Evolutionary conservation across 2,797 vertebrate species (phyloP), one percentile per base, ranked within the genome.

Genomic region (Schizopygopsis pylzovi): DNA sequence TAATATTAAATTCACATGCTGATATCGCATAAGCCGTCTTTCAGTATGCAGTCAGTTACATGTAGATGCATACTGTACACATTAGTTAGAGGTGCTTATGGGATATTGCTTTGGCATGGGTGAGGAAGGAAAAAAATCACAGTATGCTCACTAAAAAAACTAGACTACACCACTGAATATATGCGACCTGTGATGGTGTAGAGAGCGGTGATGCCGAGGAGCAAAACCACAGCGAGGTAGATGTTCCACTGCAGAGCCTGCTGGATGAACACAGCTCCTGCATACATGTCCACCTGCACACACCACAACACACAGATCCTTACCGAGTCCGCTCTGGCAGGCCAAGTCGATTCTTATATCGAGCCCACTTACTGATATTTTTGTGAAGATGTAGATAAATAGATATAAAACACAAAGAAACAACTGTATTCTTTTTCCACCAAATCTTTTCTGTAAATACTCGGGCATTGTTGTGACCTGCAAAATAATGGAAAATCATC

Each of bases 381-480:
- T 99, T 90, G 98, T 99, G 93, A 99, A 99, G 92, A 99, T 97
- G 85, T 99, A 99, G 93, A 99, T 98, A 79, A 99, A 98, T 90
- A 99, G 91, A 89, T 96, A 99, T 90, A 99, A 94, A 86, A 97
- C 83, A 0, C 98, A 95, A 73, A 99, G 94, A 83, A 95, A 98
- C 79, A 98, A 89, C 89, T 97, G 96, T 2, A 97, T 98, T 87
- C 98, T 96, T 93, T 92, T 96, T 28, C 98, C 97, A 0, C 98
- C 97, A 0, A 98, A 99, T 6, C 98, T 95, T 70, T 81, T 96
- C 92, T 89, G 92, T 52, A 99, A 52, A 91, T 99, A 99, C 28
- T 99, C 98, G 0, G 98, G 98, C 98, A 99, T 99, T 2, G 98
- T 99, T 0, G 96, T 99, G 16, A 99, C 98, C 98, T 99, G 68